Base-by-base conservation (phyloP, 1,140 invertebrate species). In the Nautilus pompilius region DNA sequence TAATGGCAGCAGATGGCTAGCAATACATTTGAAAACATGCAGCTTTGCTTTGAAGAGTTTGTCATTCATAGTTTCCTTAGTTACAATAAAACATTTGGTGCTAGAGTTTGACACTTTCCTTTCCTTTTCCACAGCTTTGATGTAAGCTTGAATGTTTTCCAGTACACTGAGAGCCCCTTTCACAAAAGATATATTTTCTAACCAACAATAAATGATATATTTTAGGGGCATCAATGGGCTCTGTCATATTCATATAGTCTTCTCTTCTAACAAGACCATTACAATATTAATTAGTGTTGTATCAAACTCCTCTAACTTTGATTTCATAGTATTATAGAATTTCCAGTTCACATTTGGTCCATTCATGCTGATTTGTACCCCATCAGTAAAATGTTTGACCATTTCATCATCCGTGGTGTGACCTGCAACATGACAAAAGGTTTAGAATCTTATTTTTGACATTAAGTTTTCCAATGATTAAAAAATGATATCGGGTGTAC, bases 321-420 rank as follows among this genome's bases (percentile, higher is more conserved):
- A 33, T 20, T 48, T 41, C 10, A 70, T 17, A 4, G 24, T 8
- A 28, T 56, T 51, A 51, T 54, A 24, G 28, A 69, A 62, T 22
- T 69, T 65, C 48, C 46, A 64, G 28, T 73, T 73, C 10, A 73
- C 69, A 57, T 58, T 73, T 10, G 71, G 67, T 3, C 71, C 69
- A 71, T 69, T 69, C 69, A 71, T 71, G 2, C 48, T 57, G 15
- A 73, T 36, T 36, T 73, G 71, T 1, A 70, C 15, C 24, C 17
- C 59, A 15, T 30, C n/a, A 22, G 3, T 58, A 17, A 68, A 49
- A 48, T 68, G 56, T 17, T 60, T 41, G 8, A 71, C 5, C 36
- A 69, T 66, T 33, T 68, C 68, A 10, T 36, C 51, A 24, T 63
- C 69, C 17, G 55, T 55, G 29, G 68, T 60, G 62, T 72, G 68